Evolutionary conservation across 2,113 vertebrate species (phyloP).

Genomic region (Leptosomus discolor): DNA sequence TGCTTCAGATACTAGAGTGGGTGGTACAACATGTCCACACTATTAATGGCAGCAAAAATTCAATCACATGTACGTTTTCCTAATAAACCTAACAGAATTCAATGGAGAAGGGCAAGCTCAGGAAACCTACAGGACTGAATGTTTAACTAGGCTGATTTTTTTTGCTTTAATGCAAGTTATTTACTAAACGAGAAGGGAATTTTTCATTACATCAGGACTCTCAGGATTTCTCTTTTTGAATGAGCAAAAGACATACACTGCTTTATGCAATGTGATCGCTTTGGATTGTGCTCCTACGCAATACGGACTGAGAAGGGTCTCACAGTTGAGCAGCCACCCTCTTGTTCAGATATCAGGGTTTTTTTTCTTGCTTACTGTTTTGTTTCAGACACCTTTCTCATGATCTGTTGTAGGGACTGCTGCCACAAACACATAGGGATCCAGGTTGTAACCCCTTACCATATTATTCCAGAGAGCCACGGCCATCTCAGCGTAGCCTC

Average conservation of each 20-base stretch:
- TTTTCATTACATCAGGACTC: background rate
- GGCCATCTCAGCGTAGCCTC: constrained; percentile 88
- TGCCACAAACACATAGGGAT: background rate
- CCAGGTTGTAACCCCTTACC: constrained; percentile 67
- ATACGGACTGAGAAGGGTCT: background rate
- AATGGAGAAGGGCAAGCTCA: background rate
- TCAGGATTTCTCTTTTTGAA: background rate
- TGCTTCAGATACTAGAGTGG: constrained; percentile 1
- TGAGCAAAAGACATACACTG: background rate
- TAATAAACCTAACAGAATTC: background rate
- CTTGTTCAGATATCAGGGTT: background rate
- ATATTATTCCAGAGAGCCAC: constrained; percentile 92
- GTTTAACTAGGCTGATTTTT: background rate
- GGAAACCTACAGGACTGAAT: background rate
- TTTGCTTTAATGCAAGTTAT: background rate
- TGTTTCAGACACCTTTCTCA: background rate
- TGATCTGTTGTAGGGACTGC: background rate
- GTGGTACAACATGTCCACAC: background rate
- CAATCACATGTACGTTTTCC: background rate
- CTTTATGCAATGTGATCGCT: background rate
- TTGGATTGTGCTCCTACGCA: background rate
- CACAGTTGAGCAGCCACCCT: background rate
- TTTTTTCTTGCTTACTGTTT: background rate
- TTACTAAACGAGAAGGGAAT: background rate
- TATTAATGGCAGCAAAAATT: background rate